Percentiles rank a stretch among this genome's conserved stretches.
Evolutionary conservation across 2,888 invertebrate genomes (phyloP).

Genomic region (Meteorus cinctellus): DNA sequence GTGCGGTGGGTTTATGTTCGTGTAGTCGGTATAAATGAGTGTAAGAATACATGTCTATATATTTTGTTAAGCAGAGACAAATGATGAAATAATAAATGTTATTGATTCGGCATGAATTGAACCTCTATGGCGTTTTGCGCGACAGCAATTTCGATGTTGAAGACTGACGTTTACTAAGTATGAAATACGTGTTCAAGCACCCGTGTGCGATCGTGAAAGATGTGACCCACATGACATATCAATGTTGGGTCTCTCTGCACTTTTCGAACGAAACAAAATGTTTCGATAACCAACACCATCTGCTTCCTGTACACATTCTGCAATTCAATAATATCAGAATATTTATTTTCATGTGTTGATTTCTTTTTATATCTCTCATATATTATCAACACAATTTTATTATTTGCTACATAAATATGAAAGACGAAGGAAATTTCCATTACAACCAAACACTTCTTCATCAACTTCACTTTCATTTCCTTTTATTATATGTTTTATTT

Average conservation of each 20-base stretch:
- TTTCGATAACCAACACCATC: too few relatives aligned
- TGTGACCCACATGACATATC: slow-evolving; percentile 42
- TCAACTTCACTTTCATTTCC: slow-evolving; percentile 14
- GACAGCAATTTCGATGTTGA: slow-evolving; percentile 41
- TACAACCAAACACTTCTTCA: slow-evolving; percentile 15
- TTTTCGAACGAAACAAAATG: too few relatives aligned
- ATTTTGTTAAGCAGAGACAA: not conserved
- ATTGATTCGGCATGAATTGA: slow-evolving; percentile 23
- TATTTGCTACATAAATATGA: not conserved
- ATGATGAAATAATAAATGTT: slow-evolving; percentile 19
- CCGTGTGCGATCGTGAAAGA: slow-evolving; percentile 33
- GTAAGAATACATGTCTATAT: not conserved
- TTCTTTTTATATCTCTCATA: not conserved
- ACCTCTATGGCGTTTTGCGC: not conserved
- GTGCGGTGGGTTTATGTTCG: not conserved
- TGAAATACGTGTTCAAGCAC: slow-evolving; percentile 36
- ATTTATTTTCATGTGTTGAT: not conserved
- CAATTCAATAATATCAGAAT: not conserved
- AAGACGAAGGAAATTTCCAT: slow-evolving; percentile 9
- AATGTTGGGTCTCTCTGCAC: slow-evolving; percentile 24
- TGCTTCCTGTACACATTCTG: too few relatives aligned
- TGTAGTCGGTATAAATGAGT: not conserved
- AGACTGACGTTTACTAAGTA: slow-evolving; percentile 36
- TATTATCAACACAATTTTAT: not conserved
- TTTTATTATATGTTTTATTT: slow-evolving; percentile 1